Evolutionary conservation across 1,140 invertebrate genomes (phyloP).

Genomic region (Anastrepha obliqua): DNA sequence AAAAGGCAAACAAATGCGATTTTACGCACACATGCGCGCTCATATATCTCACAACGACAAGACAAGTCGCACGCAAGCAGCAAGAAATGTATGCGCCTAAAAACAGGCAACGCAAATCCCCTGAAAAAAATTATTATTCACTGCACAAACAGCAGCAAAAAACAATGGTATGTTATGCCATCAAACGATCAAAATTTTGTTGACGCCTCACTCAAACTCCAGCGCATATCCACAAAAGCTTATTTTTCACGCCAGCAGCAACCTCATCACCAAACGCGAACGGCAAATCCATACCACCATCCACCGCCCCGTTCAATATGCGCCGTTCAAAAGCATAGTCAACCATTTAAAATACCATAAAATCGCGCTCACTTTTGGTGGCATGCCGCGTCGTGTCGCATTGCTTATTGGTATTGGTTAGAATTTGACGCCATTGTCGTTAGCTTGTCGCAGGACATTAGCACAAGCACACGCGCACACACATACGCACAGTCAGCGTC

Average conservation of each 20-base stretch:
- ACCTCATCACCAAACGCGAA: too few species aligned
- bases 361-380: constrained; percentile 30
- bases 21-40: background rate
- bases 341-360: constrained; percentile 51
- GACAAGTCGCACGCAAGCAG: background rate
- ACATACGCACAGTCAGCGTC: constrained; percentile 48
- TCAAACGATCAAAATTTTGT: constrained; percentile 37
- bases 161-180: background rate
- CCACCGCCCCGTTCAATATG: background rate
- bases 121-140: constrained; percentile 9
- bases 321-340: constrained; percentile 4
- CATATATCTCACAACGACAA: background rate
- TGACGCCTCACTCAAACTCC: background rate
- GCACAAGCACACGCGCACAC: constrained; percentile 49
- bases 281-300: background rate
- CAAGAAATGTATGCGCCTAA: constrained; percentile 26
- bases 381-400: background rate
- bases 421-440: constrained; percentile 42
- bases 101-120: constrained; percentile 20
- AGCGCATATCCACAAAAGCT: background rate
- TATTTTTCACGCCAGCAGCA: too few species aligned
- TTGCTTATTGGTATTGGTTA: constrained; percentile 31
- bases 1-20: background rate
- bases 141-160: constrained; percentile 24
- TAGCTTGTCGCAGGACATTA: constrained; percentile 52